phyloP scores from a whole-genome alignment of 2,113 vertebrate genomes.

The Calcarius ornatus region DNA sequence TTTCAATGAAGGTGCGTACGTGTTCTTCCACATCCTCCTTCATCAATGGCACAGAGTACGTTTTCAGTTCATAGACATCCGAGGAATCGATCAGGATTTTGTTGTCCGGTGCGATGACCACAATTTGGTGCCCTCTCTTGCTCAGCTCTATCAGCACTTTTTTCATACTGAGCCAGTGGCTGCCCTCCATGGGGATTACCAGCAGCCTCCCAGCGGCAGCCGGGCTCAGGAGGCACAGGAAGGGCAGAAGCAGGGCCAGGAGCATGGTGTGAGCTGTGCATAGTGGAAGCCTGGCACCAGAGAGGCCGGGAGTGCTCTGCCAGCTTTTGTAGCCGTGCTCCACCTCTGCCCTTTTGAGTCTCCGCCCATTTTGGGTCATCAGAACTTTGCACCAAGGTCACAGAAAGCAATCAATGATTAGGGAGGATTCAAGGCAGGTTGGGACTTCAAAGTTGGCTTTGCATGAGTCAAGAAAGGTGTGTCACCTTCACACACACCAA shows the following conservation, averaged over 20 bases:
- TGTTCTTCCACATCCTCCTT: background rate
- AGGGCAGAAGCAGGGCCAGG: conserved; percentile 3
- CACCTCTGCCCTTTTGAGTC: background rate
- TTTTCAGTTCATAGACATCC: conserved; percentile 57
- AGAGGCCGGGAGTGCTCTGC: accelerated
- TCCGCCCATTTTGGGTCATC: accelerated
- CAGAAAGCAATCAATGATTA: accelerated
- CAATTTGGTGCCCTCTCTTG: conserved; percentile 77
- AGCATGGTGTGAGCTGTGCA: background rate
- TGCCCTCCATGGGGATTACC: conserved; percentile 84
- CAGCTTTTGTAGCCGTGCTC: background rate
- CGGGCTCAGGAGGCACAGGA: background rate
- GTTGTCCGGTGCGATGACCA: conserved; percentile 75
- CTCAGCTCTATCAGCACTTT: conserved; percentile 73
- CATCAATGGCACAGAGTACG: conserved; percentile 65
- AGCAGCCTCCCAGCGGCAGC: conserved; percentile 71
- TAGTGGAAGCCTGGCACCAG: accelerated
- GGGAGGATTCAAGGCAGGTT: background rate
- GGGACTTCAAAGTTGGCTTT: too few species aligned
- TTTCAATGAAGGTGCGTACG: accelerated
- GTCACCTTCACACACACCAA: too few species aligned
- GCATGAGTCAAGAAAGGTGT: too few species aligned
- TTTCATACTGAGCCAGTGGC: conserved; percentile 85
- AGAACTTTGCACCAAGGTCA: accelerated
- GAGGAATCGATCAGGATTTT: conserved; percentile 69